These are phyloP conservation scores for Parasteatoda lunata DNA, from an alignment of 2,888 invertebrate species.

Conservation along the genomic window DNA sequence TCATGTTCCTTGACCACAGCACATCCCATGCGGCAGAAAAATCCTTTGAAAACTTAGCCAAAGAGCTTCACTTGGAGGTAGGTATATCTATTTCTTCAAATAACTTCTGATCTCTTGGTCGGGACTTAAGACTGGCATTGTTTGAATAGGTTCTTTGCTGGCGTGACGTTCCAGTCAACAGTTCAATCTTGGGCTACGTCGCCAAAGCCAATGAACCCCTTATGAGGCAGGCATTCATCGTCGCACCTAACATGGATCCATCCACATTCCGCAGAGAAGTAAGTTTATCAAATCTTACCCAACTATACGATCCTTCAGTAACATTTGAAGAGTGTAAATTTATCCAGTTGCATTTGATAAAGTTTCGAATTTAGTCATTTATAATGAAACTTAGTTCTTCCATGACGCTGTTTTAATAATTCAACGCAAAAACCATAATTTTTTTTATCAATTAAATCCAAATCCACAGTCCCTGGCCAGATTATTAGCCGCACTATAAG, in stretches of 20 bases:
- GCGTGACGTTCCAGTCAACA: slow-evolving; percentile 94
- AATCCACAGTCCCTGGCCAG: no score
- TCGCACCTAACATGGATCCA: slow-evolving; percentile 76
- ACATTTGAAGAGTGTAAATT: no score
- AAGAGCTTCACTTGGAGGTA: slow-evolving; percentile 83
- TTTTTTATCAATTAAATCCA: no score
- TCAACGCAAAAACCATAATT: no score
- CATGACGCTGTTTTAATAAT: no score
- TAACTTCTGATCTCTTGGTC: neutral
- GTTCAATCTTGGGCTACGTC: slow-evolving; percentile 89
- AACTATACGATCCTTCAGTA: no score
- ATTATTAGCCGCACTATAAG: no score
- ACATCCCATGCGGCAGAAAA: slow-evolving; percentile 80
- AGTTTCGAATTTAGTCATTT: no score
- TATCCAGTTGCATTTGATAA: no score
- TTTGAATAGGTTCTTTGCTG: slow-evolving; percentile 85
- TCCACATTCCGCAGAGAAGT: slow-evolving; percentile 82
- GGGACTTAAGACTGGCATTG: slow-evolving; percentile 2
- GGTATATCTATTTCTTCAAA: slow-evolving; percentile 42
- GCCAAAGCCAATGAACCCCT: slow-evolving; percentile 95
- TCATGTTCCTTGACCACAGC: slow-evolving; percentile 87
- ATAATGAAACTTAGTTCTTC: no score
- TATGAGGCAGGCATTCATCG: slow-evolving; percentile 88
- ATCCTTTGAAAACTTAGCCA: slow-evolving; percentile 86
- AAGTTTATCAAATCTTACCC: slow-evolving; percentile 71